phyloP scores from a whole-genome alignment of 2,888 invertebrate species.

The Zaprionus obscuricornis region DNA sequence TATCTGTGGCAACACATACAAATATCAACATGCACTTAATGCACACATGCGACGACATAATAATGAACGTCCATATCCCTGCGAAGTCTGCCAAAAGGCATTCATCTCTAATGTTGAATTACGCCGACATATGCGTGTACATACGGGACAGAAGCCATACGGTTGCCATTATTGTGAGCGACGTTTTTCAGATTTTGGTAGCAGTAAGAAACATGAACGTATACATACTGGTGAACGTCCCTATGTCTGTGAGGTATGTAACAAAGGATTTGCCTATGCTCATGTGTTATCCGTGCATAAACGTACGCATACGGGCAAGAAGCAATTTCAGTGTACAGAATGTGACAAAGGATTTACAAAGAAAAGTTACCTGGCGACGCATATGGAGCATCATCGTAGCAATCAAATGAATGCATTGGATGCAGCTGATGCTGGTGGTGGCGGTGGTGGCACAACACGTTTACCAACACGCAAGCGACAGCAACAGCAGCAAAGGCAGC shows the following conservation, averaged over 20 bases:
- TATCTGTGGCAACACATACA: slow-evolving; percentile 83
- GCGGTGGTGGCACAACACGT: background rate
- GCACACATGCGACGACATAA: slow-evolving; percentile 83
- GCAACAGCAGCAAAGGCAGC: slow-evolving; percentile 11
- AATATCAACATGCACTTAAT: slow-evolving; percentile 82
- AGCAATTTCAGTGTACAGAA: slow-evolving; percentile 80
- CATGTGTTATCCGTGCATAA: slow-evolving; percentile 82
- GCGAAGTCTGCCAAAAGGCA: slow-evolving; percentile 82
- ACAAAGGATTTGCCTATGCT: slow-evolving; percentile 82
- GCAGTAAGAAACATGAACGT: slow-evolving; percentile 83
- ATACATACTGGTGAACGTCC: slow-evolving; percentile 83
- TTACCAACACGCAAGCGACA: slow-evolving; percentile 20
- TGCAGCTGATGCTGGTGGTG: no score
- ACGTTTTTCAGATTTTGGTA: slow-evolving; percentile 83
- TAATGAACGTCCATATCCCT: slow-evolving; percentile 80
- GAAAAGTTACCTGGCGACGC: slow-evolving; percentile 79
- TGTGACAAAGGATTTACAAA: slow-evolving; percentile 83
- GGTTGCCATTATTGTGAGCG: slow-evolving; percentile 81
- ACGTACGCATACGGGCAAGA: slow-evolving; percentile 82
- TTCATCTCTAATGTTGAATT: slow-evolving; percentile 83
- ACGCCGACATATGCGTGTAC: slow-evolving; percentile 83
- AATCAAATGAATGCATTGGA: no score
- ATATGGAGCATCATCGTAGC: slow-evolving; percentile 73
- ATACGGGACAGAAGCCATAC: slow-evolving; percentile 83
- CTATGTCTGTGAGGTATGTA: slow-evolving; percentile 79